phyloP scores from a whole-genome alignment of 2,888 invertebrate genomes.

The Lepetodrilus schrolli region DNA sequence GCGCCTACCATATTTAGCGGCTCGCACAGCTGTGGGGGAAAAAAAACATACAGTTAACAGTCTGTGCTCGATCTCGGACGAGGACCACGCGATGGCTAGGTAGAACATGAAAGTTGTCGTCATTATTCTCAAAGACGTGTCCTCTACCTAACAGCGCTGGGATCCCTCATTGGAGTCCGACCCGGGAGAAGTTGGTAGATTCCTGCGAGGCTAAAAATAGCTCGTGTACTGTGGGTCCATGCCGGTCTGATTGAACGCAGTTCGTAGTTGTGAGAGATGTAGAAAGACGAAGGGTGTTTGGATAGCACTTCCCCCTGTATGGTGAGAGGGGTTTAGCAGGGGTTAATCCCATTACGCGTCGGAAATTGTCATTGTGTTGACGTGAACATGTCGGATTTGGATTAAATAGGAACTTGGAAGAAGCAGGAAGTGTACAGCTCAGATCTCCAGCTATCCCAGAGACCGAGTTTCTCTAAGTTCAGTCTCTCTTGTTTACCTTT shows the following conservation, averaged over 20 bases:
- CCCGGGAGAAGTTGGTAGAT: background rate
- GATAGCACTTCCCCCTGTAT: background rate
- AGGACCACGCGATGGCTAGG: too few relatives aligned
- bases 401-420: background rate
- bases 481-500: slow-evolving; percentile 9
- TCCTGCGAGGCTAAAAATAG: background rate
- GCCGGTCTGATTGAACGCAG: background rate
- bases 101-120: too few relatives aligned
- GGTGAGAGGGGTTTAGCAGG: background rate
- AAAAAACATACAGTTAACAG: background rate
- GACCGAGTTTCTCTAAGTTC: background rate
- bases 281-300: background rate
- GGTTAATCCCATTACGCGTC: slow-evolving; percentile 14
- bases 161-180: background rate
- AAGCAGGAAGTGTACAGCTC: background rate
- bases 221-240: background rate
- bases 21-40: background rate
- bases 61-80: too few relatives aligned
- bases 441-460: background rate
- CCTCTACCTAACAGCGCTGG: too few relatives aligned
- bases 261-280: background rate
- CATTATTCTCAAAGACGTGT: too few relatives aligned
- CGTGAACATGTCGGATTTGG: background rate
- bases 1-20: slow-evolving; percentile 22
- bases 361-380: background rate